These are phyloP conservation scores for Momotus momota DNA, from an alignment of 2,797 vertebrate genomes.

Conservation along the genomic window DNA sequence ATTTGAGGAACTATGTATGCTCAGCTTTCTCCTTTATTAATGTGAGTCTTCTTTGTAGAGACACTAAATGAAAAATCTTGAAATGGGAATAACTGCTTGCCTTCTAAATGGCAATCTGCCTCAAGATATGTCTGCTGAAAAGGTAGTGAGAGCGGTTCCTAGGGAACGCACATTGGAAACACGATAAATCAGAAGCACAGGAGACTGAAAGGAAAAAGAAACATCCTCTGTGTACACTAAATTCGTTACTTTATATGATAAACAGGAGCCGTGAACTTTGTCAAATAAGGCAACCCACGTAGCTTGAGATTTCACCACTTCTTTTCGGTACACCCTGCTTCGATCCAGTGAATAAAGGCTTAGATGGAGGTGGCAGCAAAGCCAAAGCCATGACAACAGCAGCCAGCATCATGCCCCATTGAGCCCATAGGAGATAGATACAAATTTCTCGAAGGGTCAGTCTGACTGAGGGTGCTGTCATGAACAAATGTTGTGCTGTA, in stretches of 20 bases:
- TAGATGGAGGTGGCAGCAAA: neutral
- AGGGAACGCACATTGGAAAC: neutral
- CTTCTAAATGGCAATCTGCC: neutral
- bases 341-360: neutral
- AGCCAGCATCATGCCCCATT: no score
- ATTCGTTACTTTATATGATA: neutral
- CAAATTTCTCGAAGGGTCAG: neutral
- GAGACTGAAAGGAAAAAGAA: neutral
- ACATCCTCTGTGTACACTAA: neutral
- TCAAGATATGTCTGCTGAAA: neutral
- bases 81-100: neutral
- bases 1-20: neutral
- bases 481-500: neutral
- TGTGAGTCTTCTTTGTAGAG: neutral
- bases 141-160: neutral
- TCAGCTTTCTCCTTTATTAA: neutral
- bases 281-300: neutral
- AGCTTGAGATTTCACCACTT: fast-evolving
- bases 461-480: neutral
- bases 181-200: neutral
- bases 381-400: neutral
- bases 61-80: neutral
- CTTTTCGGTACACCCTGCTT: neutral
- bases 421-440: neutral
- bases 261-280: neutral